phyloP scores from a whole-genome alignment of 2,888 invertebrate species.

The Hipparchia sbordonii region DNA sequence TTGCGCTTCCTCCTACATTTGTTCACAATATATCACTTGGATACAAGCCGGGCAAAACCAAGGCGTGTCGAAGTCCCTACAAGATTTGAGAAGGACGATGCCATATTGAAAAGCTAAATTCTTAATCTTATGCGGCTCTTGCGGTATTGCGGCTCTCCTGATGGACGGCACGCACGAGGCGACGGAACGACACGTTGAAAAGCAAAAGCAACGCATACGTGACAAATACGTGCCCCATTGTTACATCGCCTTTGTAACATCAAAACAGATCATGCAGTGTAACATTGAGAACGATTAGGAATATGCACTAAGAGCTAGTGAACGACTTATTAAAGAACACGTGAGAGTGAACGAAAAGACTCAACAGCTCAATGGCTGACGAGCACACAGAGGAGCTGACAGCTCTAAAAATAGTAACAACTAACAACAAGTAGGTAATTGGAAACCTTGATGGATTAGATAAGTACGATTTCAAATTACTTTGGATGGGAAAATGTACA shows the following conservation, averaged over 20 bases:
- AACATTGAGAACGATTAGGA: slow-evolving; percentile 32
- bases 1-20: too few relatives aligned
- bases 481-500: too few relatives aligned
- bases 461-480: too few relatives aligned
- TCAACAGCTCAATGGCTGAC: background rate
- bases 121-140: background rate
- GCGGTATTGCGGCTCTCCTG: background rate
- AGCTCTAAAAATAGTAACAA: too few relatives aligned
- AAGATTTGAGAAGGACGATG: too few relatives aligned
- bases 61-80: too few relatives aligned
- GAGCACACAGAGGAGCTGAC: too few relatives aligned
- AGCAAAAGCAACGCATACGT: slow-evolving; percentile 45
- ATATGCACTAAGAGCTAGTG: slow-evolving; percentile 8
- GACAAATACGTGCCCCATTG: slow-evolving; percentile 69
- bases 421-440: too few relatives aligned
- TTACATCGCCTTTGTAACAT: slow-evolving; percentile 62
- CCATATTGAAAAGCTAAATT: too few relatives aligned
- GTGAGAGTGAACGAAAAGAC: background rate
- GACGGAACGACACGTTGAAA: slow-evolving; percentile 25
- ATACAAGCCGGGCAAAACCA: too few relatives aligned
- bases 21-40: too few relatives aligned
- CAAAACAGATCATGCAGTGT: slow-evolving; percentile 57
- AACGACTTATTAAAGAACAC: background rate
- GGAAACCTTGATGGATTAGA: too few relatives aligned
- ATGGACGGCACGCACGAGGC: background rate